Evolutionary conservation across 2,113 vertebrate genomes (phyloP), one percentile per base, ranked within the genome.

Genomic region (Oceanites oceanicus): DNA sequence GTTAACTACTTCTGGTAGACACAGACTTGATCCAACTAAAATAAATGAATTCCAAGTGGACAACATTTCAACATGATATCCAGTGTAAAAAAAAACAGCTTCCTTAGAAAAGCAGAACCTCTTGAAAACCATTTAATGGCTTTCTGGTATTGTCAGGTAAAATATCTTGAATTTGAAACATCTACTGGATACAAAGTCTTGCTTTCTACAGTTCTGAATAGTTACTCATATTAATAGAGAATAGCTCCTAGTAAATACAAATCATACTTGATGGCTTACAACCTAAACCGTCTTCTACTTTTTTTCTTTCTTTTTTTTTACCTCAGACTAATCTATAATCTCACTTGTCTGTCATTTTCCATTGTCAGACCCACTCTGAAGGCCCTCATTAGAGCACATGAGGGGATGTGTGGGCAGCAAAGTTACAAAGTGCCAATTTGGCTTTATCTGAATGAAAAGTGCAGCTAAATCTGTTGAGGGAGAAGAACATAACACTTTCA

Each of bases 361-460:
- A 65, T 27, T 92, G 63, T 50, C 81, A 94, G 23, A 77, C 16
- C 13, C 38, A 84, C 72, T 94, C 55, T 83, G 68, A 94, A 92
- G 56, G 66, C 61, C 72, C 61, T 96, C 79, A 93, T 94, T 96
- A 96, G 45, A 77, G 66, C 29, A 95, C 94, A 91, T 53, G 56
- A 86, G 52, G 67, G 61, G 89, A 86, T 85, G 75, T 91, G 88
- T 63, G 71, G 63, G 73, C 47, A 87, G 86, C 42, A 52, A 79
- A 95, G 67, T 74, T 86, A 53, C 44, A 90, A 63, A 36, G 45
- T 92, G 91, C 36, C 72, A 91, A 88, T 95, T 90, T 96, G 78
- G 53, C 76, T 89, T 83, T 73, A 96, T 72, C 27, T 79, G 76
- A 97, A 95, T 65, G 20, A 91, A 90, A 96, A 86, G 30, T 61